Conservation (phyloP, 2,113 vertebrate species). For the Microtus montanus region DNA sequence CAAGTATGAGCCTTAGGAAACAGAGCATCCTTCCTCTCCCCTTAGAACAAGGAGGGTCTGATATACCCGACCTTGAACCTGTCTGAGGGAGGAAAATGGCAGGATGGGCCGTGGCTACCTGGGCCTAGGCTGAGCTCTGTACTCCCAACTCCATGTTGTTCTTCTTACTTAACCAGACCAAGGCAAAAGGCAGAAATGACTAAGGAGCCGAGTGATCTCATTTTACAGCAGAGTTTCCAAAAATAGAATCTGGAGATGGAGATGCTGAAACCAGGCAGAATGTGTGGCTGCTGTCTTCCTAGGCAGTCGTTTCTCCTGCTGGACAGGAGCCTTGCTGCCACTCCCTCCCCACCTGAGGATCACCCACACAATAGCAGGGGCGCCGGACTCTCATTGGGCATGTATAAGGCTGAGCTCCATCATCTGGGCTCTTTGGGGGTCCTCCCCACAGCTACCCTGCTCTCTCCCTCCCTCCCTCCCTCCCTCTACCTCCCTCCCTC, state of each 20-base stretch:
- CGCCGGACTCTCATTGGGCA: not conserved
- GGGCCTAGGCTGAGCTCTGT: not conserved
- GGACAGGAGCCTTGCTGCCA: accelerated
- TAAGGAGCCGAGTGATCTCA: not conserved
- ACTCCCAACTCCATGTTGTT: accelerated
- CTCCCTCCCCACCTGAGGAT: not conserved
- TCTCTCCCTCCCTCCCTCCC: not conserved
- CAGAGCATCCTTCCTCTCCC: accelerated
- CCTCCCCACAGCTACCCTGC: too few relatives aligned
- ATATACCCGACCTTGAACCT: not conserved
- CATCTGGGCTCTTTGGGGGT: not conserved
- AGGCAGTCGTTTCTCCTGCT: not conserved
- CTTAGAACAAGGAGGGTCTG: not conserved
- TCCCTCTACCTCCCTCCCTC: too few relatives aligned
- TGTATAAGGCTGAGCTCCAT: not conserved
- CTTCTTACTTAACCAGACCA: not conserved
- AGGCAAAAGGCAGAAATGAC: not conserved
- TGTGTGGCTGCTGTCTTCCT: not conserved
- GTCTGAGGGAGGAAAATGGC: accelerated
- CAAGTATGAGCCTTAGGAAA: not conserved
- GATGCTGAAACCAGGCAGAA: not conserved
- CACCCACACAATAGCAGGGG: accelerated
- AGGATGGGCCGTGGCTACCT: not conserved
- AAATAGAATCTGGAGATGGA: not conserved
- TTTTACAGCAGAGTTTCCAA: not conserved